phyloP scores from a whole-genome alignment of 2,888 invertebrate species.

The Hedychridium roseum region DNA sequence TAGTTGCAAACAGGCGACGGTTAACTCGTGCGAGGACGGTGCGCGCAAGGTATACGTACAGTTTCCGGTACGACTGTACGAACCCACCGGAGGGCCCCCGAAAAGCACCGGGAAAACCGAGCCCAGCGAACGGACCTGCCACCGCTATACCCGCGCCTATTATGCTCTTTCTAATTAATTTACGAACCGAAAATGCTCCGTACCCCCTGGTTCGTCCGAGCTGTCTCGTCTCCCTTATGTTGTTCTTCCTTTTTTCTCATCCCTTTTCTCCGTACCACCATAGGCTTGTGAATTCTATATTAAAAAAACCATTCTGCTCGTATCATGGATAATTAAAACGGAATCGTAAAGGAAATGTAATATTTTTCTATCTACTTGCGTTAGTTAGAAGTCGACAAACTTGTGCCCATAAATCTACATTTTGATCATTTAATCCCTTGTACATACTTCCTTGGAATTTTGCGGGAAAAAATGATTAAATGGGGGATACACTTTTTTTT shows the following conservation, averaged over 20 bases:
- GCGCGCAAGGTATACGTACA: slow-evolving; percentile 25
- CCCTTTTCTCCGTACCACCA: background rate
- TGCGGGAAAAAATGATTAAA: too few species aligned
- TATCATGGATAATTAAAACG: too few species aligned
- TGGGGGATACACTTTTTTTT: too few species aligned
- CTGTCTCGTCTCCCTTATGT: slow-evolving; percentile 1
- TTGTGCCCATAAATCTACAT: too few species aligned
- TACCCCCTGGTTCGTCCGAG: slow-evolving; percentile 7
- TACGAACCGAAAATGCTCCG: slow-evolving; percentile 40
- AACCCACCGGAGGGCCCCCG: slow-evolving; percentile 27
- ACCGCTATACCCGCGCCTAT: slow-evolving; percentile 36
- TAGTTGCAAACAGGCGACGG: slow-evolving; percentile 40
- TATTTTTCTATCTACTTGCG: background rate
- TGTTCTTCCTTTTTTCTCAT: background rate
- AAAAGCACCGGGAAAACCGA: slow-evolving; percentile 34
- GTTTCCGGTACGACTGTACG: slow-evolving; percentile 36
- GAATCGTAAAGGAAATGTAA: too few species aligned
- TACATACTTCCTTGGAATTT: too few species aligned
- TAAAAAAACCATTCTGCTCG: too few species aligned
- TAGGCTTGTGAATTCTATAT: too few species aligned
- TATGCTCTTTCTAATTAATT: slow-evolving; percentile 54
- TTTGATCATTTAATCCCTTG: too few species aligned
- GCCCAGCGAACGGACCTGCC: slow-evolving; percentile 25
- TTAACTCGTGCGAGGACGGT: slow-evolving; percentile 37
- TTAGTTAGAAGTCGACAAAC: too few species aligned